Percentiles rank a stretch among this genome's conserved stretches.
phyloP scores from a whole-genome alignment of 2,888 invertebrate genomes.

The Athrips mouffetella region DNA sequence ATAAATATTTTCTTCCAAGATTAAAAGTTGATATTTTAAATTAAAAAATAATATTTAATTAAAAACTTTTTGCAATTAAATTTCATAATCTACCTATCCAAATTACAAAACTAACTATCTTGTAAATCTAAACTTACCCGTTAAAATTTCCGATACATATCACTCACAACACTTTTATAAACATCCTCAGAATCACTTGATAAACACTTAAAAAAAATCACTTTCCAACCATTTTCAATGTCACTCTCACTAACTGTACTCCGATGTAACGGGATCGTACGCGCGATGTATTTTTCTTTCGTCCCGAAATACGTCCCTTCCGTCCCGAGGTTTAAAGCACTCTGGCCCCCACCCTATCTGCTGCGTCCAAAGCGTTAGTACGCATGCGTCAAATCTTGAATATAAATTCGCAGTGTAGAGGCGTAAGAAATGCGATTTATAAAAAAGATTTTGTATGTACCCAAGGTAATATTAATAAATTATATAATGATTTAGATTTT shows the following conservation, averaged over 20 bases:
- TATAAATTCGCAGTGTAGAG: slow-evolving; percentile 2
- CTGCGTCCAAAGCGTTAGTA: not conserved
- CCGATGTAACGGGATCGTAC: not conserved
- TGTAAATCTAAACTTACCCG: slow-evolving; percentile 4
- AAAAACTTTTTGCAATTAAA: too few relatives aligned
- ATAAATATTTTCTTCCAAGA: too few relatives aligned
- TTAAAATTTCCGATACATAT: not conserved
- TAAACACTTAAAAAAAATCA: not conserved
- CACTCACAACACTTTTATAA: not conserved
- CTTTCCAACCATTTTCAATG: not conserved
- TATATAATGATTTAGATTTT: too few relatives aligned
- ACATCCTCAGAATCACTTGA: slow-evolving; percentile 2
- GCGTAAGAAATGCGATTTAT: too few relatives aligned
- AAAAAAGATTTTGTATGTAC: too few relatives aligned
- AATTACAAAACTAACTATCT: too few relatives aligned
- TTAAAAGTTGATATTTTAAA: too few relatives aligned
- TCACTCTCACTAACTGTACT: slow-evolving; percentile 1
- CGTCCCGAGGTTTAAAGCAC: not conserved
- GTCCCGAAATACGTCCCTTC: not conserved
- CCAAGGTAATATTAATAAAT: too few relatives aligned
- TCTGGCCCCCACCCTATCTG: slow-evolving; percentile 1
- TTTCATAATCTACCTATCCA: too few relatives aligned
- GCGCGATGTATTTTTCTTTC: not conserved
- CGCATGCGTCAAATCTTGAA: not conserved
- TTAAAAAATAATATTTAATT: too few relatives aligned